Base-by-base conservation (phyloP, 2,888 invertebrate species). In the Meliscaeva auricollis region DNA sequence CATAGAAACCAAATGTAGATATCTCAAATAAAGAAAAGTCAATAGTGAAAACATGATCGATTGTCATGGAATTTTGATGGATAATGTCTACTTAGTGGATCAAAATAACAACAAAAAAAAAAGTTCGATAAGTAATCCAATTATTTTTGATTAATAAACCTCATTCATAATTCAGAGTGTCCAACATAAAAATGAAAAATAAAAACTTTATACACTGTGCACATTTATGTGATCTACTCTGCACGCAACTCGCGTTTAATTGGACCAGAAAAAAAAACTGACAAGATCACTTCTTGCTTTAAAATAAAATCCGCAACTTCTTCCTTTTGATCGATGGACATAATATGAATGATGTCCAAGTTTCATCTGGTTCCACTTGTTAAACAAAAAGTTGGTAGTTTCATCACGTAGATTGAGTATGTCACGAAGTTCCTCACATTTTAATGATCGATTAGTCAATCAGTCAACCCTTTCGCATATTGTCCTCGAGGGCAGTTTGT, bases 391-490 rank as follows among this genome's bases (percentile, higher is more conserved):
- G 52, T 82, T 62, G 69, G 62, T 11, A 83, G 68, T 83, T 17
- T 69, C 62, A 68, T 78, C 82, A 83, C 82, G 82, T 83, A 83
- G 32, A 44, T 15, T 35, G 82, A 83, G 78, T 78, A 83, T 83
- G 78, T 83, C 82, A 78, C 73, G 73, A 78, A 78, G 77, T 74
- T 83, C 58, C 26, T 68, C 72, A 77, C 66, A 72, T 82, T 72
- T 64, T 76, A 77, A 70, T 60, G 73, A 77, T 77, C 77, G 77
- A 73, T 78, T 72, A 69, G 73, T 77, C 76, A 76, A 52, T 73
- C 66, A 44, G 26, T 58, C 79, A 66, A 68, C 11, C 35, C 58
- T 66, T 68, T 76, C 77, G 72, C 82, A 82, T 82, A 83, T 83
- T 83, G 82, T 83, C 73, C 62, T 56, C 72, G 60, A 35, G 64